These are phyloP conservation scores for Dendrocopos noguchii DNA, from an alignment of 2,113 vertebrate genomes.

Conservation along the genomic window DNA sequence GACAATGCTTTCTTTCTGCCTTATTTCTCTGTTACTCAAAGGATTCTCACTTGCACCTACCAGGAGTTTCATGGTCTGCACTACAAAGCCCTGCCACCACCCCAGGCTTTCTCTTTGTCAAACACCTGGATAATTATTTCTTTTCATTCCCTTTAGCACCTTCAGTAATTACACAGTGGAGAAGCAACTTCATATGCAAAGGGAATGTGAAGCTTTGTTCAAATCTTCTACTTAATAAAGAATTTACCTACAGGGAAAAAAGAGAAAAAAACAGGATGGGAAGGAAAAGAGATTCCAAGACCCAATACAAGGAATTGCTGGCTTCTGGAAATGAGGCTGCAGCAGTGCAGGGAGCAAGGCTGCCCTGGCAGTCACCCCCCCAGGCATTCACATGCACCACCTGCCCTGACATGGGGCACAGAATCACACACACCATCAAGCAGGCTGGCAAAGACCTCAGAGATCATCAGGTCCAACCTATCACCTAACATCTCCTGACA, in stretches of 20 bases:
- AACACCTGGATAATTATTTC: neutral
- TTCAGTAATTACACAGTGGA: neutral
- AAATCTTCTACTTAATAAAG: neutral
- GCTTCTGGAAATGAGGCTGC: neutral
- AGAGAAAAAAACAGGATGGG: neutral
- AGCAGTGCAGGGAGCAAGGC: neutral
- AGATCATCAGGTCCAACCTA: no score
- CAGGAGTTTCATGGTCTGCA: neutral
- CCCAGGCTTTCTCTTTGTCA: neutral
- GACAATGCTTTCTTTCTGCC: neutral
- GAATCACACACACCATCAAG: no score
- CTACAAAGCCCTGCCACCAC: neutral
- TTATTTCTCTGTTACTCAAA: neutral
- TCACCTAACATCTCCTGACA: no score
- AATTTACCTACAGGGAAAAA: neutral
- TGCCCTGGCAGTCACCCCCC: neutral
- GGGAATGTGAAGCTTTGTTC: neutral
- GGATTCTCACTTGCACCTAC: neutral
- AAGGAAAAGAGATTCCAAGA: neutral
- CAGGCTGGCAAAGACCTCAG: no score
- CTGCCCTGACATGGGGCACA: neutral
- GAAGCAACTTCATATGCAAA: neutral
- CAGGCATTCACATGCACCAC: accelerated
- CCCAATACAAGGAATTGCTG: neutral
- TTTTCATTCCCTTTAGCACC: neutral